phyloP scores from a whole-genome alignment of 53 echinoderm and acorn worm species.

The Arbacia lixula region DNA sequence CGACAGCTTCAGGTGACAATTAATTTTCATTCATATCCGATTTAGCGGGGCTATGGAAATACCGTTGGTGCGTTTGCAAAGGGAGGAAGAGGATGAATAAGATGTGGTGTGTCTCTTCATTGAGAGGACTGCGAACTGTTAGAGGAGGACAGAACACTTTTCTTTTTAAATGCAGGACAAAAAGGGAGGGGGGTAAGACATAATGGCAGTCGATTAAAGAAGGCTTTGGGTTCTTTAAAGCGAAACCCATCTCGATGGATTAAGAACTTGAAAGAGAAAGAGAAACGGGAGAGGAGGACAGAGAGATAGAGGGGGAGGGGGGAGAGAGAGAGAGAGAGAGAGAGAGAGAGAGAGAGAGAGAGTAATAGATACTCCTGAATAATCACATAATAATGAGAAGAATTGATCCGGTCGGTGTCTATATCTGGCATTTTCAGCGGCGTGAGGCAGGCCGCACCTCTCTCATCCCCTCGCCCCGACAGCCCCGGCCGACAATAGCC shows the following conservation, averaged over 20 bases:
- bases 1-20: slow-evolving; percentile 37
- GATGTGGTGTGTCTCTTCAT: neutral
- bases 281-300: neutral
- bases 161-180: no score
- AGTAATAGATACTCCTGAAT: neutral
- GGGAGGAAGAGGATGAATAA: no score
- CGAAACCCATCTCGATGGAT: slow-evolving; percentile 41
- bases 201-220: slow-evolving; percentile 40
- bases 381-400: slow-evolving; percentile 41
- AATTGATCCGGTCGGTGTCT: neutral
- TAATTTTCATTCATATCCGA: slow-evolving; percentile 53
- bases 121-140: slow-evolving; percentile 49
- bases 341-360: no score
- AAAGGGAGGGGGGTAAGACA: slow-evolving; percentile 16
- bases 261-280: slow-evolving; percentile 20
- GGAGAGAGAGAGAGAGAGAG: no score
- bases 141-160: no score
- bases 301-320: no score
- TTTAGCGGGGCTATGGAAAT: neutral
- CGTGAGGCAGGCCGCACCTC: neutral
- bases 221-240: slow-evolving; percentile 18
- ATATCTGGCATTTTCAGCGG: neutral
- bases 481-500: neutral
- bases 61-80: slow-evolving; percentile 4
- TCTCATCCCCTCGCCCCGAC: neutral